These are phyloP conservation scores for Drosophila melanosoma DNA, from an alignment of 2,888 invertebrate genomes.

Conservation along the genomic window DNA sequence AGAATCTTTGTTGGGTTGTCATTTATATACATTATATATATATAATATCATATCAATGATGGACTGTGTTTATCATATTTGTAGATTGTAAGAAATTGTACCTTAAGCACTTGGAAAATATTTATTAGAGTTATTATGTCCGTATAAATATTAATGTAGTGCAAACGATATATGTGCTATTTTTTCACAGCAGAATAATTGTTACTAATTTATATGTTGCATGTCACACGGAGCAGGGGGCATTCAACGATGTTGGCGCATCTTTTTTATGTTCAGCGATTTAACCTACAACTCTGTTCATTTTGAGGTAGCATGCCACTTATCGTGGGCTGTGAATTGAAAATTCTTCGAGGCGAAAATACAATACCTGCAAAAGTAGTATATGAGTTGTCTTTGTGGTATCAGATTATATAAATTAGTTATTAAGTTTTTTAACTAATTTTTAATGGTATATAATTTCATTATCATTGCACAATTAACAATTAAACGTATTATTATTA, in stretches of 20 bases:
- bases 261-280: slow-evolving; percentile 18
- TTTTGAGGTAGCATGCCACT: neutral
- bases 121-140: neutral
- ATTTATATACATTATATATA: neutral
- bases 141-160: slow-evolving; percentile 17
- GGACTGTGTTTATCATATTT: neutral
- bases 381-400: neutral
- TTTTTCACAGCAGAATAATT: neutral
- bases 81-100: neutral
- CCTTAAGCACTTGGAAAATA: neutral
- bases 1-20: too few relatives aligned
- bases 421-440: too few relatives aligned
- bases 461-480: too few relatives aligned
- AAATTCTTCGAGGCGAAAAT: neutral
- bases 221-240: slow-evolving; percentile 36
- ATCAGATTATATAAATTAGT: neutral
- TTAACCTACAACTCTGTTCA: neutral
- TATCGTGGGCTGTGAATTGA: neutral
- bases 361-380: neutral
- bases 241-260: neutral
- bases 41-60: neutral
- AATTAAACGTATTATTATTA: too few relatives aligned
- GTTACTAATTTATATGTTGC: slow-evolving; percentile 39
- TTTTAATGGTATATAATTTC: too few relatives aligned
- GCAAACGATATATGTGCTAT: neutral